Conservation (phyloP, 2,113 vertebrate genomes). For the Aspidoscelis tigris region DNA sequence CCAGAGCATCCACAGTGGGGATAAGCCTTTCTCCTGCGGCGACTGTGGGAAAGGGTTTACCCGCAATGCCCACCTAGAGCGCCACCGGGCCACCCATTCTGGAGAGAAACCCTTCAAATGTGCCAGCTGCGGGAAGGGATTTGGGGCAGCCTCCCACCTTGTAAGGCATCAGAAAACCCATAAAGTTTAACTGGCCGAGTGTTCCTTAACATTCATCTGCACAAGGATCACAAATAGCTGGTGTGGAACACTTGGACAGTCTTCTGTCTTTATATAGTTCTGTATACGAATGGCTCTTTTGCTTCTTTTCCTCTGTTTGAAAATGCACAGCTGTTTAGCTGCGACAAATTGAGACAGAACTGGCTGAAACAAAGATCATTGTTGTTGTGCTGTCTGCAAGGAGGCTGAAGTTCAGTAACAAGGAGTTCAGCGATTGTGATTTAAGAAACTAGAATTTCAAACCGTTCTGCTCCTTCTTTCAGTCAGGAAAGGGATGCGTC, state of each 20-base stretch:
- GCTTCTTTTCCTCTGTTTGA: neutral
- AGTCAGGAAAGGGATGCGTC: neutral
- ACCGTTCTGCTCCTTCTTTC: neutral
- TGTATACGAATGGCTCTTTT: neutral
- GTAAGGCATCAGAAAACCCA: conserved; percentile 36
- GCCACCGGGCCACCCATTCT: neutral
- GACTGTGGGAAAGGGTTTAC: conserved; percentile 28
- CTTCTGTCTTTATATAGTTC: neutral
- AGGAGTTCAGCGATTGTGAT: neutral
- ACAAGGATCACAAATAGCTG: neutral
- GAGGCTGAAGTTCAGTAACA: neutral
- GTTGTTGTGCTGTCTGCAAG: neutral
- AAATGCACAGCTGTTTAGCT: neutral
- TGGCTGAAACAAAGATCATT: neutral
- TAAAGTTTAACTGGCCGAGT: conserved; percentile 16
- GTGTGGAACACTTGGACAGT: neutral
- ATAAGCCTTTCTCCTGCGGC: neutral
- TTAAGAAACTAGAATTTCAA: neutral
- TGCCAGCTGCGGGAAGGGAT: conserved; percentile 4
- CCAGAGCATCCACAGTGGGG: conserved; percentile 27
- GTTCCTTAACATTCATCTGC: neutral
- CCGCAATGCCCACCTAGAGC: conserved; percentile 14
- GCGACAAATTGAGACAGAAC: neutral
- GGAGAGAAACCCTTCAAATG: conserved; percentile 21
- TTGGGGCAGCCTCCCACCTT: conserved; percentile 35